Percentiles rank a stretch among this genome's conserved stretches.
Conservation (phyloP, 2,797 vertebrate genomes). For the Apogon hyalosoma region DNA sequence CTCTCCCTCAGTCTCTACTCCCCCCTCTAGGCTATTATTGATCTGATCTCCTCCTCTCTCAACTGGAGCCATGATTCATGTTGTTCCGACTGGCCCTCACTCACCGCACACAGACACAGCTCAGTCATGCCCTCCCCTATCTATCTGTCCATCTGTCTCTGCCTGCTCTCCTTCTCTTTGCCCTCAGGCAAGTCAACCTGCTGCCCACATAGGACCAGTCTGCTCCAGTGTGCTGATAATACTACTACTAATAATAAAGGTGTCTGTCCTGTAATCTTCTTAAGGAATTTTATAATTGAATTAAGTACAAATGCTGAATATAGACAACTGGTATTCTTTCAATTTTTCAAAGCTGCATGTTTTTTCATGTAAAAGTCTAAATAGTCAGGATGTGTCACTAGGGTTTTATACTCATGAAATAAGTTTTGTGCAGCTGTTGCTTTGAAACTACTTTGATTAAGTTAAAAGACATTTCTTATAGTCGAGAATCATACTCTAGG, state of each 20-base stretch:
- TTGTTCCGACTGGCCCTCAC: constrained; percentile 76
- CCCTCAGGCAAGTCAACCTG: constrained; percentile 70
- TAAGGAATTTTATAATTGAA: constrained; percentile 20
- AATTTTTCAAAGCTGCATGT: constrained; percentile 5
- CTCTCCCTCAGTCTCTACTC: constrained; percentile 49
- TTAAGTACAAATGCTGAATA: not conserved
- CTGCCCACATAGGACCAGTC: constrained; percentile 56
- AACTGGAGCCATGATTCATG: constrained; percentile 84
- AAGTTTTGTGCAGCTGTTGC: not conserved
- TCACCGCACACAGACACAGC: constrained; percentile 80
- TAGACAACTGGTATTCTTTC: not conserved
- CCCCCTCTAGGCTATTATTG: constrained; percentile 79
- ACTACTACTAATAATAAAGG: not conserved
- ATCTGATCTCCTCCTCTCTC: constrained; percentile 79
- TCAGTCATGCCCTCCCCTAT: constrained; percentile 84
- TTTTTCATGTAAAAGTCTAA: too few relatives aligned
- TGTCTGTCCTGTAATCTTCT: constrained; percentile 14
- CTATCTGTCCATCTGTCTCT: constrained; percentile 82
- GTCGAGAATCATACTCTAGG: constrained; percentile 15
- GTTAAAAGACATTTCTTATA: constrained; percentile 24
- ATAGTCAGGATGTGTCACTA: too few relatives aligned
- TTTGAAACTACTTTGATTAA: constrained; percentile 17
- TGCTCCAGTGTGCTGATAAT: constrained; percentile 25
- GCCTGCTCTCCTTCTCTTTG: constrained; percentile 71
- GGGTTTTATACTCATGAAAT: too few relatives aligned